Conservation (phyloP, 2,888 invertebrate species). For the Andrena minutula region DNA sequence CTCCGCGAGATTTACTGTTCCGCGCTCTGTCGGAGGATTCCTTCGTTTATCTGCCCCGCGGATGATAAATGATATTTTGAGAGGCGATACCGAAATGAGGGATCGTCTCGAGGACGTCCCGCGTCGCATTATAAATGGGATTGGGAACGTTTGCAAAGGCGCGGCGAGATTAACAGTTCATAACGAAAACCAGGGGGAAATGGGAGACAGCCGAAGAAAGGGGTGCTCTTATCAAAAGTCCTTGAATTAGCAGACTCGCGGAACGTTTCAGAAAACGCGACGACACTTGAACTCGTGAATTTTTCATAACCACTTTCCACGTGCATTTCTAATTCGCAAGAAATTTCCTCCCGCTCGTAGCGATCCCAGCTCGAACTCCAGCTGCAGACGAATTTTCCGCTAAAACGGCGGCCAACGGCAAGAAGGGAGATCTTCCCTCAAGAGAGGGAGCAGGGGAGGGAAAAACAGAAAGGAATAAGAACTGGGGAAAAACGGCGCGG, state of each 20-base stretch:
- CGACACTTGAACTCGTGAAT: neutral
- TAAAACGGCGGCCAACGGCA: neutral
- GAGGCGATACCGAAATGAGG: neutral
- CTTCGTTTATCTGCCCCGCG: constrained; percentile 8
- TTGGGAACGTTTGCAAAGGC: neutral
- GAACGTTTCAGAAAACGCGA: neutral
- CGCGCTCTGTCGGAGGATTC: constrained; percentile 2
- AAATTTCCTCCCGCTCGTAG: neutral
- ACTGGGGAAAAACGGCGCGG: neutral
- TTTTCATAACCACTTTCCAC: neutral
- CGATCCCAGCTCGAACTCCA: neutral
- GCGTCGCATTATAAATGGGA: neutral
- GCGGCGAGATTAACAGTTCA: neutral
- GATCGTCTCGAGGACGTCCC: constrained; percentile 1
- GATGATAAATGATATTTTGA: constrained; percentile 15
- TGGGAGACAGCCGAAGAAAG: neutral
- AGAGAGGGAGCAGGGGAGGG: neutral
- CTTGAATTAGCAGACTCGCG: neutral
- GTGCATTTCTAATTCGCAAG: constrained; percentile 15
- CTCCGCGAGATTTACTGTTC: constrained; percentile 6
- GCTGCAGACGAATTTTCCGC: neutral
- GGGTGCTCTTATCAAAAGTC: neutral
- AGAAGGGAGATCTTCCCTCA: neutral
- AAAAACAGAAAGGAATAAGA: neutral
- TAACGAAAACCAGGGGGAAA: neutral